Percentiles rank a stretch among this genome's conserved stretches.
phyloP scores from a whole-genome alignment of 2,888 invertebrate species.

The Gandaritis pyraliata region DNA sequence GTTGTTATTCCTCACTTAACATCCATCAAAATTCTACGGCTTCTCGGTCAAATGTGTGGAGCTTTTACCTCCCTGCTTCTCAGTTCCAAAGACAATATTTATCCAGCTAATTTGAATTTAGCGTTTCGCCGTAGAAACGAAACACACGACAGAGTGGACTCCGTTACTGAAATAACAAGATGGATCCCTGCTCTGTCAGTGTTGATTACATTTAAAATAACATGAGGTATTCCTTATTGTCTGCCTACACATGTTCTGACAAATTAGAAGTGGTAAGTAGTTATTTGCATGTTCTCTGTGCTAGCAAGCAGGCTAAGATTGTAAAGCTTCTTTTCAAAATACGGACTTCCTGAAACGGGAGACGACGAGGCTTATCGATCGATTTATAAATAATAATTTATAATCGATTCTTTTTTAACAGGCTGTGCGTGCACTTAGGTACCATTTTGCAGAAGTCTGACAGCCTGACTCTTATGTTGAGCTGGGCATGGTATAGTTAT shows the following conservation, averaged over 20 bases:
- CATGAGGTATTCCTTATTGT: constrained; percentile 33
- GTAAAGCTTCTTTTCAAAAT: too few relatives aligned
- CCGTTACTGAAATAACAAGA: constrained; percentile 77
- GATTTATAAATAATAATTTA: too few relatives aligned
- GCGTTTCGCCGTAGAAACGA: constrained; percentile 71
- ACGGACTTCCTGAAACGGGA: too few relatives aligned
- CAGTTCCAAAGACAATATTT: constrained; percentile 79
- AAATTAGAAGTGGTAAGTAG: constrained; percentile 20
- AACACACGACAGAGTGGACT: constrained; percentile 75
- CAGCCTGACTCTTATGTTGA: too few relatives aligned
- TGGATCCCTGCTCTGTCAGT: constrained; percentile 49
- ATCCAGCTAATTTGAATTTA: constrained; percentile 80
- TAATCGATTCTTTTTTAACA: too few relatives aligned
- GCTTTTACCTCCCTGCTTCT: constrained; percentile 56
- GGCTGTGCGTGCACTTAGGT: too few relatives aligned
- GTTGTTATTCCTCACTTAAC: constrained; percentile 9
- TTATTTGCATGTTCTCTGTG: constrained; percentile 14
- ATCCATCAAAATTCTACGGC: constrained; percentile 20
- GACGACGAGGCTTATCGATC: too few relatives aligned
- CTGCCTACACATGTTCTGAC: constrained; percentile 31
- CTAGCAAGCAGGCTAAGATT: not conserved
- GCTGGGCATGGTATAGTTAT: too few relatives aligned
- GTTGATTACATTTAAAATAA: constrained; percentile 48
- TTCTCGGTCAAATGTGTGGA: constrained; percentile 32
- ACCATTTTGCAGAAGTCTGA: too few relatives aligned